Evolutionary conservation across 2,113 vertebrate species (phyloP), one percentile per base, ranked within the genome.

Genomic region (Dasyornis broadbenti): DNA sequence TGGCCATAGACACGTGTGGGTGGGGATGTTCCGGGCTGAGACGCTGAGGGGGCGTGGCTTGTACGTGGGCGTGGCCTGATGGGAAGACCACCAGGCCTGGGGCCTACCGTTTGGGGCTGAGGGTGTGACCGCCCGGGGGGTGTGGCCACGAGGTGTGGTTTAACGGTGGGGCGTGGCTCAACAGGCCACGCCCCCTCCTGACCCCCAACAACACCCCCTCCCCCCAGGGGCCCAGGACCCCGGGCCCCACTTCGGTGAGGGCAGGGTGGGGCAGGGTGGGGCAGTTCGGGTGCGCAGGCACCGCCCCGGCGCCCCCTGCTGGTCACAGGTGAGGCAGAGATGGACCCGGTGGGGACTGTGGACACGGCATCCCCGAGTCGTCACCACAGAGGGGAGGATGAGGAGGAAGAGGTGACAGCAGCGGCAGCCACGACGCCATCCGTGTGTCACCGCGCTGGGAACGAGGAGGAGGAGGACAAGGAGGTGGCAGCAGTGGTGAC

Each of bases 261-360:
- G 37, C 37, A 42, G 72, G 75, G 75, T 8, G 47, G 59, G 23
- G 79, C 54, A 19, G 80, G 66, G 66, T 0, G 45, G 47, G 56
- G 45, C 66, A 5, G 10, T 3, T 11, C 57, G 33, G 81, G 33
- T 45, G 57, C 2, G 4, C 40, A 0, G 68, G 39, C 68, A 33
- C 68, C 22, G 14, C 81, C 81, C 81, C 28, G 3, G 59, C 23
- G 4, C 59, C 69, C 40, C 82, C 42, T 30, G 50, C 31, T 35
- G 61, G 35, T 5, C 56, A 8, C 45, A 13, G 80, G 54, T 30
- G 80, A 4, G 45, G 66, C 56, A 10, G 37, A 24, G 66, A 76
- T 66, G 82, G 52, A 57, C 3, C 15, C 45, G 0, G 39, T 0
- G 10, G 12, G 31, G 54, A 24, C 40, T 3, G 54, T 0, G 28